Base-by-base conservation (phyloP, 2,113 vertebrate genomes). In the Mustelus asterias region DNA sequence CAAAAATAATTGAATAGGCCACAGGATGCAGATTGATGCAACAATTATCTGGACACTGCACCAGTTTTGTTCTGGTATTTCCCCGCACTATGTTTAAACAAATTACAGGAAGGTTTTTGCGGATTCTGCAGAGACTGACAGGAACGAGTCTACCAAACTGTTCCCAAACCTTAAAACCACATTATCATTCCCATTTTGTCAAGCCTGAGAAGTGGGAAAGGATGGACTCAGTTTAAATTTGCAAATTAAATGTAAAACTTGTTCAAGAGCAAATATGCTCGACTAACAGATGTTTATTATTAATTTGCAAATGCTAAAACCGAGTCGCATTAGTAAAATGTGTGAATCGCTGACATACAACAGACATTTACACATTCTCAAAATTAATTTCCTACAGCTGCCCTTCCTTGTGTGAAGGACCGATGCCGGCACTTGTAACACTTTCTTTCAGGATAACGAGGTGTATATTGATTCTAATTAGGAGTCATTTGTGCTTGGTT, bases 261-360 rank as follows among this genome's bases (percentile, higher is more conserved):
- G 97, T 97, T 98, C 97, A 97, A 54, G 70, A 70, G 41, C 41
- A 95, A 95, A 94, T 70, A 69, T 44, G 90, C 96, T 97, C 97
- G 96, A 96, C 96, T 96, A 97, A 96, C 0, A 3, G 96, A 97
- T 96, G 96, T 97, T 97, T 97, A 96, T 97, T 97, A 97, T 97
- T 96, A 76, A 97, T 97, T 97, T 96, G 96, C 97, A 97, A 97
- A 97, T 96, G 96, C 96, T 96, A 96, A 96, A 96, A 96, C 97
- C 96, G 97, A 83, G 96, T 95, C 22, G 60, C 72, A 78, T 78
- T 85, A 44, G 96, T 44, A 26, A 48, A 80, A 92, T 69, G 95
- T 96, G 96, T 37, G 72, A 96, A 96, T 80, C 18, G 76, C 88
- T 65, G 63, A 60, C 20, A n/a, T 22, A 67, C 58, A 22, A 67